phyloP scores from a whole-genome alignment of 2,797 vertebrate species.

The Rhabdomys pumilio region DNA sequence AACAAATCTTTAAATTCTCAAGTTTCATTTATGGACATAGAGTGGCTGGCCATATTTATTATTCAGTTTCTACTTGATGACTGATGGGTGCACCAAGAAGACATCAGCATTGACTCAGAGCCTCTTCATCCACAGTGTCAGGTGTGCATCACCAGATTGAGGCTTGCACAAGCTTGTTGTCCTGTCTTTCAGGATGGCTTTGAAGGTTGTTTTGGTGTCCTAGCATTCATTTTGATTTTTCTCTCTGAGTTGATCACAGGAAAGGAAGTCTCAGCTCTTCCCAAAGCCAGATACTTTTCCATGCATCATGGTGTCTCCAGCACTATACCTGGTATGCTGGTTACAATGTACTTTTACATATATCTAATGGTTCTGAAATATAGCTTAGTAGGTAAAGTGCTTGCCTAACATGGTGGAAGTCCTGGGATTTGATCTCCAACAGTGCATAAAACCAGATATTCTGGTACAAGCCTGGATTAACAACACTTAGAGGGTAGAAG shows the following conservation, averaged over 20 bases:
- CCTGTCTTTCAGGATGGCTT: neutral
- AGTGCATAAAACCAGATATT: too few relatives aligned
- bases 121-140: neutral
- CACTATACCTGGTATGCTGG: neutral
- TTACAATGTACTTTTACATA: neutral
- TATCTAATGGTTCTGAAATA: neutral
- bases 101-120: neutral
- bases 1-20: constrained; percentile 30
- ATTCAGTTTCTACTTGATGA: neutral
- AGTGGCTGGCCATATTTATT: neutral
- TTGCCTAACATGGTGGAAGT: neutral
- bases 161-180: neutral
- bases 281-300: neutral
- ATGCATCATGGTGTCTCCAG: neutral
- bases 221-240: neutral
- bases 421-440: neutral
- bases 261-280: neutral
- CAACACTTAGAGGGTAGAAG: neutral
- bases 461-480: neutral
- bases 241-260: neutral
- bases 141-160: neutral
- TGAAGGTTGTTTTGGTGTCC: neutral
- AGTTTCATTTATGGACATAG: neutral
- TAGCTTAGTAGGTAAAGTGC: neutral
- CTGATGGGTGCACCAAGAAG: neutral